Evolutionary conservation across 1,140 invertebrate species (phyloP), one percentile per base, ranked within the genome.

Genomic region (Drosophila bipectinata): DNA sequence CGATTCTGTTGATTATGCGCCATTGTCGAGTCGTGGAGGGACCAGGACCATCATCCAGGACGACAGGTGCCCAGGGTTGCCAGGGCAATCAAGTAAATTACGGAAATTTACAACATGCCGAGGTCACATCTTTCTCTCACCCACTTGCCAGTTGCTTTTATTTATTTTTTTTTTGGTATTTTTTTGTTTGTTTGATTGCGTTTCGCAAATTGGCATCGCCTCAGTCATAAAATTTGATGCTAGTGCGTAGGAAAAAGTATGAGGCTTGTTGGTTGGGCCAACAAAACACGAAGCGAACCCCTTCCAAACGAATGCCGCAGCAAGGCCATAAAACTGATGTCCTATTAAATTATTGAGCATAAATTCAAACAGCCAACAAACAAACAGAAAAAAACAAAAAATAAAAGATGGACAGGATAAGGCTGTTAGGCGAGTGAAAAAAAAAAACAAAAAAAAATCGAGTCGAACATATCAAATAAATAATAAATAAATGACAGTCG

Each of bases 341-440:
- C 63, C 68, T 72, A 80, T 80, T 80, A 80, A 80, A 80, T 80
- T 80, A 80, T 80, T 80, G 77, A 80, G 72, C 74, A 80, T 80
- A 82, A 82, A 81, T 81, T 81, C 67, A 66, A 79, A 73, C 61
- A 72, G 44, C 54, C 77, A 52, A 39, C 57, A 58, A 37, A 41
- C 60, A 57, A 18, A 67, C 7, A 60, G 28, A 44, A 37, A 30
- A 45, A 45, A 52, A 56, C 51, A 63, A 54, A 57, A 34, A 63
- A 37, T 74, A 58, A 41, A 32, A 21, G 54, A 59, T 49, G 57
- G 52, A 53, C 32, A 15, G 47, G 41, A 61, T 53, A 54, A 68
- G 68, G 76, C 66, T 47, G 47, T 67, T 59, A 66, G 57, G 41
- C 56, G 57, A 32, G n/a, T 51, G 21, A 49, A 77, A 77, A 77